Evolutionary conservation across 2,797 vertebrate genomes (phyloP).

Genomic region (Fratercula arctica): DNA sequence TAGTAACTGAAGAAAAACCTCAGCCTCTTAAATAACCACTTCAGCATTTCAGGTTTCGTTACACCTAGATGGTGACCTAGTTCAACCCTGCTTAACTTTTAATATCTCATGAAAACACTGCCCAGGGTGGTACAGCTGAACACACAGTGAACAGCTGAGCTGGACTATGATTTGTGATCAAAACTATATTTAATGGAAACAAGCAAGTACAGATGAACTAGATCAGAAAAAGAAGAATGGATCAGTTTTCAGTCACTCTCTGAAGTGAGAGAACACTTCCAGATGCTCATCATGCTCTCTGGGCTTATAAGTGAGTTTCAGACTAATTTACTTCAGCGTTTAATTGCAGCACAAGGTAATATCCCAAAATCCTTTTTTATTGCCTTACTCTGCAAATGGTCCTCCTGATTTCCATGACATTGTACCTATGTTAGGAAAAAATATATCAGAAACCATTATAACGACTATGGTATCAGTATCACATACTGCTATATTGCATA

Average conservation of each 20-base stretch:
- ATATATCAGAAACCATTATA: neutral
- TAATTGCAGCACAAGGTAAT: neutral
- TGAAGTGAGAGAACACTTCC: neutral
- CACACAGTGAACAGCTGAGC: neutral
- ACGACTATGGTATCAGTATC: neutral
- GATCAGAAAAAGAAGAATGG: neutral
- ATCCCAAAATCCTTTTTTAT: neutral
- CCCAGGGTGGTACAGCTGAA: neutral
- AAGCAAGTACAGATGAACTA: neutral
- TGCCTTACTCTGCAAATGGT: neutral
- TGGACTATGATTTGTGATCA: neutral
- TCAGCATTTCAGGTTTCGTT: neutral
- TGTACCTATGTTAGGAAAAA: neutral
- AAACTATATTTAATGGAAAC: neutral
- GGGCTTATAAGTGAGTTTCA: neutral
- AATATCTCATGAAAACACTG: neutral
- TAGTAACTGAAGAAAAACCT: neutral
- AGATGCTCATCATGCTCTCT: neutral
- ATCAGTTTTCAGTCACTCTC: neutral
- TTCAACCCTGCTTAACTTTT: conserved; percentile 27
- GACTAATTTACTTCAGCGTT: neutral
- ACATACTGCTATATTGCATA: neutral
- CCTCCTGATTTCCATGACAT: neutral
- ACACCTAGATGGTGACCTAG: neutral
- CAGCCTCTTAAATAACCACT: neutral